Conservation (phyloP, 2,113 vertebrate genomes). For the Erinaceus europaeus region DNA sequence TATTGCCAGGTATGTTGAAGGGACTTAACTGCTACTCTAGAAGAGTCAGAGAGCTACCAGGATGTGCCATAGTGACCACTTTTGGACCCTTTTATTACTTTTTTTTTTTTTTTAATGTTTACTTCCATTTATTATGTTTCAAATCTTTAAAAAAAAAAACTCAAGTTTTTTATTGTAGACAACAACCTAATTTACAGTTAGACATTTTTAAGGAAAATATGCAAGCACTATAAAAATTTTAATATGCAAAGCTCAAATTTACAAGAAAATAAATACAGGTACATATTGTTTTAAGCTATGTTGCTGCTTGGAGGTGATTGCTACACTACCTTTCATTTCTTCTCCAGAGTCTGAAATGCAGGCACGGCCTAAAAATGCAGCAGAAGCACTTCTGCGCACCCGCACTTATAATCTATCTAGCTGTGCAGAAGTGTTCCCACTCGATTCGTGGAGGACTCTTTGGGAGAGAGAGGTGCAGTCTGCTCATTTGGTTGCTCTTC, state of each 20-base stretch:
- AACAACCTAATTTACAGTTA: slow-evolving; percentile 35
- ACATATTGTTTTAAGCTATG: slow-evolving; percentile 60
- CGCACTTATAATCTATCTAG: slow-evolving; percentile 81
- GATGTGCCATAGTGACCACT: background rate
- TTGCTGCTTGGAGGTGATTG: slow-evolving; percentile 32
- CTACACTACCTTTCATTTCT: slow-evolving; percentile 57
- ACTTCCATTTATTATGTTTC: background rate
- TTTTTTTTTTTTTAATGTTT: too few relatives aligned
- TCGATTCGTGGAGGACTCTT: slow-evolving; percentile 83
- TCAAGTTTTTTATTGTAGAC: slow-evolving; percentile 36
- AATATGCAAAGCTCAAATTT: slow-evolving; percentile 18
- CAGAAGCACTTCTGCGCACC: slow-evolving; percentile 94
- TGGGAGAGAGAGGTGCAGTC: slow-evolving; percentile 39
- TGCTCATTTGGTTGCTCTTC: slow-evolving; percentile 82
- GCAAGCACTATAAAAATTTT: slow-evolving; percentile 8
- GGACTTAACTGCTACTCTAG: background rate
- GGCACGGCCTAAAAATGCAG: slow-evolving; percentile 88
- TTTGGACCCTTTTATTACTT: background rate
- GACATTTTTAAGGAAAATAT: slow-evolving; percentile 40
- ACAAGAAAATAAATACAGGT: slow-evolving; percentile 33
- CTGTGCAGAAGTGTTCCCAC: slow-evolving; percentile 91
- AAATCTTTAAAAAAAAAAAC: background rate
- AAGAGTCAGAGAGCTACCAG: background rate
- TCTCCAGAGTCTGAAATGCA: slow-evolving; percentile 68
- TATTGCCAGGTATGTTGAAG: slow-evolving; percentile 85